Percentiles rank a stretch among this genome's conserved stretches.
Conservation (phyloP, 2,888 invertebrate species). For the Strigamia crassipes region DNA sequence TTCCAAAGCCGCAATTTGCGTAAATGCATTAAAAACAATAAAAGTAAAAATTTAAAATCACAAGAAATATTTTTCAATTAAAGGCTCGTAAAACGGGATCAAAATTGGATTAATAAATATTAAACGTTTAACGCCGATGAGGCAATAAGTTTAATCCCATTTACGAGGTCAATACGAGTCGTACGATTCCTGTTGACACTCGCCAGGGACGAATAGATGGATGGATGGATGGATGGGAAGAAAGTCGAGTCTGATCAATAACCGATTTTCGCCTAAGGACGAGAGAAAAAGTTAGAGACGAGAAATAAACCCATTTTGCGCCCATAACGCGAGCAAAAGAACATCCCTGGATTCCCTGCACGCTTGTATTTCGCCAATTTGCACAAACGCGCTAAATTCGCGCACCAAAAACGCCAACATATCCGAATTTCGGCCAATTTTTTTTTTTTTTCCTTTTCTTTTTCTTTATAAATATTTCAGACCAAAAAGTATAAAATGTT, state of each 20-base stretch:
- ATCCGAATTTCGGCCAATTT: too few species aligned
- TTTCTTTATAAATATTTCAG: neutral
- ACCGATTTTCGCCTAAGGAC: conserved; percentile 15
- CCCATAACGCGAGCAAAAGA: neutral
- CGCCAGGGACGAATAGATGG: conserved; percentile 1
- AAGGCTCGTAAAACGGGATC: neutral
- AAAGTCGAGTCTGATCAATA: conserved; percentile 18
- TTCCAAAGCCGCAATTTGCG: neutral
- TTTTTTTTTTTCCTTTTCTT: too few species aligned
- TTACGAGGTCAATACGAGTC: conserved; percentile 17
- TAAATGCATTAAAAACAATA: neutral
- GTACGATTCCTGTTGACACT: conserved; percentile 2
- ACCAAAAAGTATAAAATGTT: neutral
- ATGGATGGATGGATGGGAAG: neutral
- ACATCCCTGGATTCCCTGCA: neutral
- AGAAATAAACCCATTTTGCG: neutral
- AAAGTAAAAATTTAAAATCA: neutral
- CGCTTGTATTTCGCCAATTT: neutral
- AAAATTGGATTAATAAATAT: neutral
- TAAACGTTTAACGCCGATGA: neutral
- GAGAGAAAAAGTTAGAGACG: neutral
- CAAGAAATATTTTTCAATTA: neutral
- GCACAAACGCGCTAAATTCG: too few species aligned
- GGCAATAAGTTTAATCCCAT: conserved; percentile 17
- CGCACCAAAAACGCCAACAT: too few species aligned